Conservation (phyloP, 2,113 vertebrate genomes). For the Aldabrachelys gigantea region DNA sequence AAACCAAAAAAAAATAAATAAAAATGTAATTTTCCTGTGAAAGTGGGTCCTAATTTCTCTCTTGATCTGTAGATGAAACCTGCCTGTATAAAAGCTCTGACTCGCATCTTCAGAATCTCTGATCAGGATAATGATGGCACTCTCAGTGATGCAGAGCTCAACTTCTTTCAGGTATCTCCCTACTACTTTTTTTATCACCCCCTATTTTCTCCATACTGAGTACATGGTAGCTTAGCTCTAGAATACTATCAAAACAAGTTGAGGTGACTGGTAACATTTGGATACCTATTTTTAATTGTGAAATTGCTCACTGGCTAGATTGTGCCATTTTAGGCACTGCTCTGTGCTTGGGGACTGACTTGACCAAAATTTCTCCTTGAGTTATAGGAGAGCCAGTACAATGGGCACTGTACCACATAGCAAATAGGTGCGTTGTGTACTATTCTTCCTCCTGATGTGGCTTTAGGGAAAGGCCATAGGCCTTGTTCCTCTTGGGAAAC, state of each 20-base stretch:
- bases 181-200: not conserved
- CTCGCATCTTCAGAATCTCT: conserved; percentile 97
- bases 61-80: conserved; percentile 88
- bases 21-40: not conserved
- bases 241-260: not conserved
- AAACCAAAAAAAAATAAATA: not conserved
- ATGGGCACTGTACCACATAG: not conserved
- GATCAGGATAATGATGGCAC: conserved; percentile 98
- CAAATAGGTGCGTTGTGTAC: not conserved
- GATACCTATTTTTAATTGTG: not conserved
- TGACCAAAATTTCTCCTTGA: not conserved
- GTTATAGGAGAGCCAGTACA: not conserved
- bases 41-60: not conserved
- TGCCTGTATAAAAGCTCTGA: conserved; percentile 94
- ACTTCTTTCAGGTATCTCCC: conserved; percentile 94
- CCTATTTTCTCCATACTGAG: not conserved
- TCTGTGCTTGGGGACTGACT: not conserved
- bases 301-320: not conserved
- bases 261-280: not conserved
- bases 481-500: not conserved
- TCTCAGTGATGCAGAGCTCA: conserved; percentile 97
- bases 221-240: not conserved
- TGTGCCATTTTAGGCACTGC: not conserved
- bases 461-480: not conserved
- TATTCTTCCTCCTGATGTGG: not conserved